Percentiles rank a stretch among this genome's conserved stretches.
Conservation (phyloP, 2,113 vertebrate genomes). For the Cairina moschata region DNA sequence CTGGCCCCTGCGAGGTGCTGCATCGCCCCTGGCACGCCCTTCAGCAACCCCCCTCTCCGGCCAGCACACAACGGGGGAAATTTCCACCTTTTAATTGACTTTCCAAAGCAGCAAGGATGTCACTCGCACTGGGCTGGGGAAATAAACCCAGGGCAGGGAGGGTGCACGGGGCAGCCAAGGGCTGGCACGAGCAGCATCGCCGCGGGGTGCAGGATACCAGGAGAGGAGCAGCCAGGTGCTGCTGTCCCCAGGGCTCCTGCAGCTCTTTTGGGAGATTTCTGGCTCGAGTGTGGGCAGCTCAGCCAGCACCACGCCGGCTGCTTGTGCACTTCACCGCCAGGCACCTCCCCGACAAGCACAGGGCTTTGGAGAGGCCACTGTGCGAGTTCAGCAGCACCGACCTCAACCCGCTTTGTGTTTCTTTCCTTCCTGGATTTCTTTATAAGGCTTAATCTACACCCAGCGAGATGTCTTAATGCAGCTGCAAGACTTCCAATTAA, state of each 20-base stretch:
- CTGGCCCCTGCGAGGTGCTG: background rate
- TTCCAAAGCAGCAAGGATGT: background rate
- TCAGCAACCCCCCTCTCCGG: background rate
- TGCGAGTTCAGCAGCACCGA: background rate
- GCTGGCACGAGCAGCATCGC: no score
- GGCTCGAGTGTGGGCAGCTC: fast-evolving
- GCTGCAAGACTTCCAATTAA: background rate
- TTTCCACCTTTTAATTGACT: background rate
- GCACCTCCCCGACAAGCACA: fast-evolving
- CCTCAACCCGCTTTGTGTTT: background rate
- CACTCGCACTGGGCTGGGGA: background rate
- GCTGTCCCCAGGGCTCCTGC: no score
- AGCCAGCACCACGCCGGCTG: fast-evolving
- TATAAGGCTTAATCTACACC: background rate
- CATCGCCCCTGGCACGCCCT: background rate
- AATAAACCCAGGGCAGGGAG: background rate
- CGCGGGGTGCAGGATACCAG: no score
- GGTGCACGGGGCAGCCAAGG: background rate
- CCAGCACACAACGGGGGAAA: background rate
- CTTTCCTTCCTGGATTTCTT: background rate
- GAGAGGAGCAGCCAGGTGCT: background rate
- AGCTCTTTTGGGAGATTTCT: background rate
- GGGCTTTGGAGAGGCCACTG: background rate
- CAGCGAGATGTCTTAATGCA: background rate
- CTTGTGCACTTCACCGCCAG: fast-evolving